A percentile compares a stretch with the other conserved stretches of the same genome.
These are phyloP conservation scores for Cephalopholis sonnerati DNA, from an alignment of 2,113 vertebrate genomes.

Conservation along the genomic window DNA sequence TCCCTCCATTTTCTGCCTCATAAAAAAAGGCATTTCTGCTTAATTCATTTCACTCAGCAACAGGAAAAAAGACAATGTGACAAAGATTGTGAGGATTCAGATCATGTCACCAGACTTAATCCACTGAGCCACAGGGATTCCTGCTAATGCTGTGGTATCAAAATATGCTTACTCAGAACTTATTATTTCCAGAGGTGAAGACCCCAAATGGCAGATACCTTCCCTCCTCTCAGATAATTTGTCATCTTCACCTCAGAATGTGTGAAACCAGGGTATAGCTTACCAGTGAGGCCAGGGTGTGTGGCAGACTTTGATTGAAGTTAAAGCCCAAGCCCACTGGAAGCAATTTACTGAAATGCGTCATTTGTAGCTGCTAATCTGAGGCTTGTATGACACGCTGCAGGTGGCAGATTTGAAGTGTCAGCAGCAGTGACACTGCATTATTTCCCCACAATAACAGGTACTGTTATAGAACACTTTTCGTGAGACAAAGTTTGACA, in stretches of 20 bases:
- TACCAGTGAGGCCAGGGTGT: slow-evolving; percentile 26
- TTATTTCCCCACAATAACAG: slow-evolving; percentile 42
- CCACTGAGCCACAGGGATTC: slow-evolving; percentile 62
- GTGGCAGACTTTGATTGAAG: slow-evolving; percentile 56
- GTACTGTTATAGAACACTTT: neutral
- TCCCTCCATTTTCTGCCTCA: slow-evolving; percentile 54
- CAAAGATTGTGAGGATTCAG: slow-evolving; percentile 69
- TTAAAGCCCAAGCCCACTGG: slow-evolving; percentile 35
- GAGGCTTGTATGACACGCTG: slow-evolving; percentile 47
- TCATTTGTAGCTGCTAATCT: slow-evolving; percentile 66
- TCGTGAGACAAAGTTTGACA: neutral
- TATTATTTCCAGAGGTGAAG: slow-evolving; percentile 62
- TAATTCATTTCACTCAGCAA: slow-evolving; percentile 64
- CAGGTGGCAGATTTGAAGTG: slow-evolving; percentile 66
- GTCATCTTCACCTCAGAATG: slow-evolving; percentile 45
- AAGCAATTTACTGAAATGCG: slow-evolving; percentile 61
- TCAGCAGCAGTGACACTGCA: slow-evolving; percentile 45
- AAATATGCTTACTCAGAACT: slow-evolving; percentile 68
- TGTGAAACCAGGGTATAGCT: slow-evolving; percentile 36
- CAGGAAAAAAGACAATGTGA: slow-evolving; percentile 61
- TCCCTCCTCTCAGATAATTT: slow-evolving; percentile 24
- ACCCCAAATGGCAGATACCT: slow-evolving; percentile 44
- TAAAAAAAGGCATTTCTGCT: slow-evolving; percentile 51
- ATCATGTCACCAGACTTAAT: slow-evolving; percentile 75
- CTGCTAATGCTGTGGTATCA: slow-evolving; percentile 49